A percentile compares a stretch with the other conserved stretches of the same genome.
Conservation (phyloP, 2,888 invertebrate genomes). For the Troides aeacus region DNA sequence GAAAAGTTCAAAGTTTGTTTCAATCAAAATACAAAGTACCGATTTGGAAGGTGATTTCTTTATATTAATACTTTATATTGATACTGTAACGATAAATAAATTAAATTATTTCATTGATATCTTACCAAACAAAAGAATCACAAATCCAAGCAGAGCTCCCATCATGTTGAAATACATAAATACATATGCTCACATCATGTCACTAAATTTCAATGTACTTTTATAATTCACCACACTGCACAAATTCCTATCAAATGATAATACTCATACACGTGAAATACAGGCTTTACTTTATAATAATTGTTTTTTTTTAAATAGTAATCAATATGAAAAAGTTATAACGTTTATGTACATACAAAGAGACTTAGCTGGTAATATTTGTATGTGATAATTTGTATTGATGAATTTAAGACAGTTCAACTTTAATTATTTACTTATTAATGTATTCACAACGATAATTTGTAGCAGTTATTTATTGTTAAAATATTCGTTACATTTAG, state of each 20-base stretch:
- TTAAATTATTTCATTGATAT: neutral
- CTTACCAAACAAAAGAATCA: constrained; percentile 27
- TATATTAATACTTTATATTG: no score
- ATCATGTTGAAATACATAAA: constrained; percentile 12
- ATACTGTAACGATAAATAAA: neutral
- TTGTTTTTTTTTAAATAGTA: neutral
- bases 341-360: neutral
- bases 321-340: no score
- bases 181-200: constrained; percentile 18
- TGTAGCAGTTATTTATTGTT: no score
- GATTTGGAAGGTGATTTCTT: no score
- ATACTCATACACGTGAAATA: neutral
- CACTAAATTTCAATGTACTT: neutral
- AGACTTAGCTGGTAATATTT: no score
- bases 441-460: no score
- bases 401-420: no score
- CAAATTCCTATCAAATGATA: neutral
- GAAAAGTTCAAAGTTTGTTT: no score
- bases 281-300: neutral
- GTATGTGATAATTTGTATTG: no score
- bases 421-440: no score
- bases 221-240: constrained; percentile 4
- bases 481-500: no score
- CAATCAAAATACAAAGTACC: no score
- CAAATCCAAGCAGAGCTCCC: constrained; percentile 23